A percentile compares a stretch with the other conserved stretches of the same genome.
These are phyloP conservation scores for Physocephala rufipes DNA, from an alignment of 2,888 invertebrate species.

Conservation along the genomic window DNA sequence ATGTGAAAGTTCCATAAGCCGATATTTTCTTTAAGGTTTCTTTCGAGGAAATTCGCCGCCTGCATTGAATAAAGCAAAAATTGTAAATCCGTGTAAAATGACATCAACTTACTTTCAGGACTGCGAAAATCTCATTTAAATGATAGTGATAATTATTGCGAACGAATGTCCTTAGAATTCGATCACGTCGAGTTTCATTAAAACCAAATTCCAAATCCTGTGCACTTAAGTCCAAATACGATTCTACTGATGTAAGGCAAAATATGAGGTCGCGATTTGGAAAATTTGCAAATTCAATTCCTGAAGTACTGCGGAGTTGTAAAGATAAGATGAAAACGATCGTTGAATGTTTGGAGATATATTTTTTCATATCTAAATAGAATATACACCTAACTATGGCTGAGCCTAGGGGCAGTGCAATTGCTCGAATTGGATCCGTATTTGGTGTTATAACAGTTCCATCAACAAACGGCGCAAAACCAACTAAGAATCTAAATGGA, in stretches of 20 bases:
- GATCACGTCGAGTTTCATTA: constrained; percentile 85
- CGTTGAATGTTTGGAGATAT: too few species aligned
- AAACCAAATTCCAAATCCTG: constrained; percentile 91
- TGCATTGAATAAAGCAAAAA: too few species aligned
- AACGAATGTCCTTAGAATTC: constrained; percentile 89
- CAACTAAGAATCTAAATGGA: constrained; percentile 75
- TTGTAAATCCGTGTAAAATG: too few species aligned
- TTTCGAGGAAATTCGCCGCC: too few species aligned
- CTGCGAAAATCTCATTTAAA: constrained; percentile 93
- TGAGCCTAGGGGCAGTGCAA: constrained; percentile 64
- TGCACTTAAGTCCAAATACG: constrained; percentile 82
- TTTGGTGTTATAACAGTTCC: constrained; percentile 81
- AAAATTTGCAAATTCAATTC: constrained; percentile 84
- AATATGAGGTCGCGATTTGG: constrained; percentile 84
- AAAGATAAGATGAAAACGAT: too few species aligned
- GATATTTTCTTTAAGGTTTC: too few species aligned
- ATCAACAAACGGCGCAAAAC: constrained; percentile 95
- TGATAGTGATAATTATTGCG: constrained; percentile 95
- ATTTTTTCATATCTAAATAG: background rate
- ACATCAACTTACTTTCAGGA: constrained; percentile 72
- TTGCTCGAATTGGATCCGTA: constrained; percentile 57
- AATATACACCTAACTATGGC: constrained; percentile 67
- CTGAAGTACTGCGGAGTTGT: constrained; percentile 68
- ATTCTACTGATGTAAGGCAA: constrained; percentile 84
- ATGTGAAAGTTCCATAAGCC: too few species aligned